Percentiles rank a stretch among this genome's conserved stretches.
phyloP scores from a whole-genome alignment of 1,140 invertebrate genomes.

The Varroa destructor region DNA sequence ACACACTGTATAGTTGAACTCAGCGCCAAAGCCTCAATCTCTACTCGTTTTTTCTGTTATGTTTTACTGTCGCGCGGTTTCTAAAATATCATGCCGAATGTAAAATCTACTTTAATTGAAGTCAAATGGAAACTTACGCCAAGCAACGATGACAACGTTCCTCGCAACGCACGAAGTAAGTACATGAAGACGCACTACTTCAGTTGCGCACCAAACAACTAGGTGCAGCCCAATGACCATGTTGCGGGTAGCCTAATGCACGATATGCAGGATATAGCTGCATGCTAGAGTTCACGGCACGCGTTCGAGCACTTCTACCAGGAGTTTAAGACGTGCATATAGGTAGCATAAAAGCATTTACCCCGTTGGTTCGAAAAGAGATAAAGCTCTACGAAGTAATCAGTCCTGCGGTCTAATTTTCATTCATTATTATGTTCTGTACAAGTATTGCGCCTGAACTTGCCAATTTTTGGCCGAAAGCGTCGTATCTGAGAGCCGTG shows the following conservation, averaged over 20 bases:
- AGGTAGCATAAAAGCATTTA: neutral
- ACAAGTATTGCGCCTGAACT: neutral
- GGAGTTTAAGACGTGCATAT: neutral
- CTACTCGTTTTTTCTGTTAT: no score
- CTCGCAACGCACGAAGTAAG: neutral
- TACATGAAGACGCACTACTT: neutral
- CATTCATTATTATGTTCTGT: neutral
- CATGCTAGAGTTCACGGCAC: slow-evolving; percentile 2
- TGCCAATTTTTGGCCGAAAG: neutral
- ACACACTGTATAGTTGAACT: no score
- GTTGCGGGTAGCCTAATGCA: neutral
- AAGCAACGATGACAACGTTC: slow-evolving; percentile 2
- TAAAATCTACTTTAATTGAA: neutral
- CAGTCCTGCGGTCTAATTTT: neutral
- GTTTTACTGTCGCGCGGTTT: no score
- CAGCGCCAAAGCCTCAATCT: no score
- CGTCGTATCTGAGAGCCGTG: neutral
- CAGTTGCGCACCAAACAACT: neutral
- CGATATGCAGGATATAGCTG: neutral
- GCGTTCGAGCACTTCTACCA: neutral
- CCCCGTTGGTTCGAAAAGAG: neutral
- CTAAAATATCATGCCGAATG: no score
- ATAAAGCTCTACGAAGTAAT: neutral
- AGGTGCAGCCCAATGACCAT: slow-evolving; percentile 7
- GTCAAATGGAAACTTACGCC: slow-evolving; percentile 10